These are phyloP conservation scores for Euplagia quadripunctaria DNA, from an alignment of 2,888 invertebrate genomes.

Conservation along the genomic window DNA sequence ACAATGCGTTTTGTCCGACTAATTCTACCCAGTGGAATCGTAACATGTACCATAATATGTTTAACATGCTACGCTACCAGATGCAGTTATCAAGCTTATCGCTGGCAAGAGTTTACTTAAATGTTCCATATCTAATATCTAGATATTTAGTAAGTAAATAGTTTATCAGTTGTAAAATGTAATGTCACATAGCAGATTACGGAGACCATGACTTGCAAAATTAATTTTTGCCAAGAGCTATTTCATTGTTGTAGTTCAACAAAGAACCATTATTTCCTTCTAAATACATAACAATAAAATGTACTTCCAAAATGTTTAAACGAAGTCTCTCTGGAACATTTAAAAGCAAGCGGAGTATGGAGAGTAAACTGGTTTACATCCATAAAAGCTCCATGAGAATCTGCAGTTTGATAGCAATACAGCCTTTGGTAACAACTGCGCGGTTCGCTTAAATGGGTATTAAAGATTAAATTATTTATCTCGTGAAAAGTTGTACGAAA, in stretches of 20 bases:
- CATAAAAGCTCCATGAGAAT: slow-evolving; percentile 66
- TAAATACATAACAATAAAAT: slow-evolving; percentile 56
- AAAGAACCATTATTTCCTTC: slow-evolving; percentile 50
- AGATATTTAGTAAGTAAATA: slow-evolving; percentile 41
- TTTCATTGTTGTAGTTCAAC: slow-evolving; percentile 47
- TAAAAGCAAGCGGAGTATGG: slow-evolving; percentile 53
- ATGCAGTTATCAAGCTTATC: slow-evolving; percentile 25
- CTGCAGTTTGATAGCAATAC: slow-evolving; percentile 70
- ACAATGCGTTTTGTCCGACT: slow-evolving; percentile 23
- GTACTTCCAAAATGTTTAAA: slow-evolving; percentile 48
- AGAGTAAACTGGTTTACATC: slow-evolving; percentile 64
- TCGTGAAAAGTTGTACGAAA: slow-evolving; percentile 72
- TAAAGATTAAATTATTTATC: slow-evolving; percentile 83
- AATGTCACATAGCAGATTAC: background rate
- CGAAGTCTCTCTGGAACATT: slow-evolving; percentile 43
- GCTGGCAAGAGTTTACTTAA: background rate
- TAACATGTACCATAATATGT: background rate
- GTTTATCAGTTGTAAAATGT: slow-evolving; percentile 30
- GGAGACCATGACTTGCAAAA: slow-evolving; percentile 48
- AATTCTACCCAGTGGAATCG: slow-evolving; percentile 32
- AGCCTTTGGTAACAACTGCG: slow-evolving; percentile 64
- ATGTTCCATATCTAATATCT: background rate
- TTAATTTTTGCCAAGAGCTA: slow-evolving; percentile 52
- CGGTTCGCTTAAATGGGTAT: slow-evolving; percentile 76
- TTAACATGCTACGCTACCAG: slow-evolving; percentile 13